Percentiles rank a stretch among this genome's conserved stretches.
Evolutionary conservation across 2,797 vertebrate genomes (phyloP).

Genomic region (Pygocentrus nattereri): DNA sequence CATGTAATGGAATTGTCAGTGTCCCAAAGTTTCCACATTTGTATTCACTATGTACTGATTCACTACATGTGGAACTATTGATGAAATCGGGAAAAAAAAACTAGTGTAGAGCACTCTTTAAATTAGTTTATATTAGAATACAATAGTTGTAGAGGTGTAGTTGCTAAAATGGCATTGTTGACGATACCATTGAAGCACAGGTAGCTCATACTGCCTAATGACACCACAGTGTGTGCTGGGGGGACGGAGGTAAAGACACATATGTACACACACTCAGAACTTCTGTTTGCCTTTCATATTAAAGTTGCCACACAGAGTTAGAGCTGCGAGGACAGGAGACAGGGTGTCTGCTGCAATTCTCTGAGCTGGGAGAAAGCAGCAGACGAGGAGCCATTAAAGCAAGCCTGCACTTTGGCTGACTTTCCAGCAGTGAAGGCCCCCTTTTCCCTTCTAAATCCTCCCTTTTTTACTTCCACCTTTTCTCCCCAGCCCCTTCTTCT

Average conservation of each 20-base stretch:
- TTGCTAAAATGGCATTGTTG: too few species aligned
- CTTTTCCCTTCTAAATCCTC: constrained; percentile 45
- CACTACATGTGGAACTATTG: too few species aligned
- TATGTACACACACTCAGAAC: constrained; percentile 56
- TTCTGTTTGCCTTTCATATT: constrained; percentile 31
- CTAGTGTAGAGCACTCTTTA: too few species aligned
- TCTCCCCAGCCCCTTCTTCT: constrained; percentile 22
- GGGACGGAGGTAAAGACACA: not conserved
- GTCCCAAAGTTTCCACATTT: too few species aligned
- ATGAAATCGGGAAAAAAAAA: too few species aligned
- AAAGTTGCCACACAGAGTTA: constrained; percentile 46
- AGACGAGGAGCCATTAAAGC: constrained; percentile 70
- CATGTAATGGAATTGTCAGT: too few species aligned
- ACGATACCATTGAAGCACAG: not conserved
- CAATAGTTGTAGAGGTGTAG: too few species aligned
- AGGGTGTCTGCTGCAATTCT: constrained; percentile 76
- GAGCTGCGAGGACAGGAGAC: constrained; percentile 68
- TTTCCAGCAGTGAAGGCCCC: constrained; percentile 69
- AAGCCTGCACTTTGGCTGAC: constrained; percentile 84
- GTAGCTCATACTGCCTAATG: not conserved
- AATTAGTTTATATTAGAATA: too few species aligned
- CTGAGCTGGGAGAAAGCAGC: constrained; percentile 68
- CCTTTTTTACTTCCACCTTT: constrained; percentile 50
- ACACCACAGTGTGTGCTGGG: not conserved
- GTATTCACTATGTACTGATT: too few species aligned